Percentiles rank a stretch among this genome's conserved stretches.
Evolutionary conservation across 2,113 vertebrate genomes (phyloP).

Genomic region (Chamaea fasciata): DNA sequence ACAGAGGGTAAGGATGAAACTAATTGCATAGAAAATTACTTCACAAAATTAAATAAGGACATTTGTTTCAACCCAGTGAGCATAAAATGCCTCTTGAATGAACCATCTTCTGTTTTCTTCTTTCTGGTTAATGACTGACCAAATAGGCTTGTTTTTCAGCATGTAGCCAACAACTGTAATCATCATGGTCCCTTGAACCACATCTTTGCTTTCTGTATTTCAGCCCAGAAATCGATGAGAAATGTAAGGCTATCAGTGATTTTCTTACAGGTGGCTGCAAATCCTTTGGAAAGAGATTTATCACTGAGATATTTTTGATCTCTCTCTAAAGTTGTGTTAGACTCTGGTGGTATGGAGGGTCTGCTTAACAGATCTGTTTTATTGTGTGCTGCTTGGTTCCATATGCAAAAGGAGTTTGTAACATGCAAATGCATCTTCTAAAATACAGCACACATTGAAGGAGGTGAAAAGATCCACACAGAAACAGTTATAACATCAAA

Average conservation of each 20-base stretch:
- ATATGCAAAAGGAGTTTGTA: neutral
- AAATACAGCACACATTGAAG: neutral
- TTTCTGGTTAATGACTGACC: constrained; percentile 12
- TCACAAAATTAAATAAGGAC: neutral
- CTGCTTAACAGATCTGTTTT: neutral
- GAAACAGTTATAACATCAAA: neutral
- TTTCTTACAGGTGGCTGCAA: neutral
- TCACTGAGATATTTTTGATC: neutral
- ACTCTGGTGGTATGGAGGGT: neutral
- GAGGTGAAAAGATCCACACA: neutral
- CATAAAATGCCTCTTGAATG: neutral
- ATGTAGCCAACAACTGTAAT: neutral
- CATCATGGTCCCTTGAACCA: neutral
- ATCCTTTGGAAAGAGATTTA: neutral
- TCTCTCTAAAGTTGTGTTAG: neutral
- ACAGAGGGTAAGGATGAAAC: neutral
- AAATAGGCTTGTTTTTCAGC: neutral
- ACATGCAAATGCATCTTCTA: neutral
- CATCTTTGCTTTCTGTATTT: neutral
- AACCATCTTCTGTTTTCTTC: neutral
- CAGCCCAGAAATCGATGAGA: neutral
- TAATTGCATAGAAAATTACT: constrained; percentile 30
- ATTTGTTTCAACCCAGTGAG: neutral
- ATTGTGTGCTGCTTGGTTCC: neutral
- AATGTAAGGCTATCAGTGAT: neutral